Percentiles rank a stretch among this genome's conserved stretches.
Evolutionary conservation across 92 coral and sea anemone species (phyloP).

Genomic region (Metridium senile): DNA sequence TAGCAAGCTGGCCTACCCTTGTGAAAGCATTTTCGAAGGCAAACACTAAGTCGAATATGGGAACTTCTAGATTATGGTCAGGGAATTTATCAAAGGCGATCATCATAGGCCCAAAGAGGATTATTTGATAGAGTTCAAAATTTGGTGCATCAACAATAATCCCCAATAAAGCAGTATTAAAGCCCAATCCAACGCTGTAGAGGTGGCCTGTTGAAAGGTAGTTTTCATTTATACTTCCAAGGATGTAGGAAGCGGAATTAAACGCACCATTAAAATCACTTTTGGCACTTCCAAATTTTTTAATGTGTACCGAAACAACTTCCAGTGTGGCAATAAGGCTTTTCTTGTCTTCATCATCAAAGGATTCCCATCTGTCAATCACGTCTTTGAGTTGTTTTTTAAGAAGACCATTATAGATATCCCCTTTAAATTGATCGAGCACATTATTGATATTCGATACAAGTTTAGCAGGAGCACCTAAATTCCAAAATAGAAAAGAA

Average conservation of each 20-base stretch:
- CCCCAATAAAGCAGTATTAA: constrained; percentile 22
- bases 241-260: constrained; percentile 15
- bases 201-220: constrained; percentile 8
- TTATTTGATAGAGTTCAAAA: background rate
- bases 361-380: background rate
- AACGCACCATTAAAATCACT: constrained; percentile 15
- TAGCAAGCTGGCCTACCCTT: no score
- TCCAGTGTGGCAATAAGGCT: background rate
- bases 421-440: background rate
- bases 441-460: background rate
- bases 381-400: background rate
- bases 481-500: background rate
- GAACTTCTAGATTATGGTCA: no score
- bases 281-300: constrained; percentile 22
- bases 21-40: no score
- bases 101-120: background rate
- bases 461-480: background rate
- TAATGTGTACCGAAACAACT: background rate
- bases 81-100: background rate
- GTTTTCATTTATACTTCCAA: background rate
- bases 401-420: background rate
- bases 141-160: constrained; percentile 20
- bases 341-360: background rate
- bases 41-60: no score
- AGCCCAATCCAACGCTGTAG: constrained; percentile 5